phyloP scores from a whole-genome alignment of 2,113 vertebrate species.

The Microcebus lehilahytsara region DNA sequence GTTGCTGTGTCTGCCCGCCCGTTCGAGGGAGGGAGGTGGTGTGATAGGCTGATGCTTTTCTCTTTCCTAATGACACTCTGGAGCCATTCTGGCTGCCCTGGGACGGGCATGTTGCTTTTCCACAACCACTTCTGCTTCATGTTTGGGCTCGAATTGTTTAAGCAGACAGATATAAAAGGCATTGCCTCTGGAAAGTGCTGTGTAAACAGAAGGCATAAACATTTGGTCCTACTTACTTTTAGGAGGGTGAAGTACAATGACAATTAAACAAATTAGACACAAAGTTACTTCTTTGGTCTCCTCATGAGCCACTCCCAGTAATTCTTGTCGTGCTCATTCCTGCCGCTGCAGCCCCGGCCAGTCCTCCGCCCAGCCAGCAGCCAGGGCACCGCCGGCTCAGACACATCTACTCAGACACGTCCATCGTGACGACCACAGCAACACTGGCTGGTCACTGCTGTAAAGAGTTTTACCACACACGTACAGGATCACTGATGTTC shows the following conservation, averaged over 20 bases:
- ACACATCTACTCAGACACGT: accelerated
- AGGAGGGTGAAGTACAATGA: neutral
- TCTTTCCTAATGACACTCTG: neutral
- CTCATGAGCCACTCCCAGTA: neutral
- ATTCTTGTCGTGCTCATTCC: neutral
- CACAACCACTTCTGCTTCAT: neutral
- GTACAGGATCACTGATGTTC: neutral
- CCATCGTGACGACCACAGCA: accelerated
- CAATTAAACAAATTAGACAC: neutral
- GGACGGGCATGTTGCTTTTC: neutral
- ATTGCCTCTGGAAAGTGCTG: accelerated
- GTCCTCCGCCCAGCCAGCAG: neutral
- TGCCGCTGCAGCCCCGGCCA: accelerated
- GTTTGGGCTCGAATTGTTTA: neutral
- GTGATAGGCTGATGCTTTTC: neutral
- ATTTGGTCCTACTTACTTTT: neutral
- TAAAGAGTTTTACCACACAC: neutral
- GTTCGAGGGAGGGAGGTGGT: neutral
- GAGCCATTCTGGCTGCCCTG: neutral
- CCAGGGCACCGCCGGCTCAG: accelerated
- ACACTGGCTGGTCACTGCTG: accelerated
- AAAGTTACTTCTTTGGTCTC: neutral
- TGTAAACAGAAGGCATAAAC: too few relatives aligned
- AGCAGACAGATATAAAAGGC: neutral
- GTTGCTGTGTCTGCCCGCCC: too few relatives aligned